These are phyloP conservation scores for Diuraphis noxia DNA, from an alignment of 1,140 invertebrate genomes.

Conservation along the genomic window DNA sequence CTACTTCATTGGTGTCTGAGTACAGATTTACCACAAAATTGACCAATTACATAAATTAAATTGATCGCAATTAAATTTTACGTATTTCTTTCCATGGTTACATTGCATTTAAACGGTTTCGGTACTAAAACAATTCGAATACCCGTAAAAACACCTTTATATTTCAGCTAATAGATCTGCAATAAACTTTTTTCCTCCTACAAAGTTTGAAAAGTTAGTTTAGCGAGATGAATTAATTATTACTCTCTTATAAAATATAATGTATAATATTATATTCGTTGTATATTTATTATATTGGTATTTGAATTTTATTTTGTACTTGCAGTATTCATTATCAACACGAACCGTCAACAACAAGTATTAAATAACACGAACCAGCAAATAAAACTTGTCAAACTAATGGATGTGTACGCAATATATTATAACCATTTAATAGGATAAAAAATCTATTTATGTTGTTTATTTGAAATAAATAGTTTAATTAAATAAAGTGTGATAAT, in stretches of 20 bases:
- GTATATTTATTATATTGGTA: not conserved
- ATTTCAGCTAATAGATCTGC: not conserved
- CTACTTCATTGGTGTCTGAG: not conserved
- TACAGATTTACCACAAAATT: constrained; percentile 31
- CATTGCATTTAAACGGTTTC: not conserved
- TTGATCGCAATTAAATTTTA: constrained; percentile 8
- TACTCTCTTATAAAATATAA: not conserved
- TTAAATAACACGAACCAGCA: not conserved
- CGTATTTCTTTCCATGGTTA: not conserved
- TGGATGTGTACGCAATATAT: not conserved
- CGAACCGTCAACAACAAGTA: not conserved
- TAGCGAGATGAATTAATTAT: not conserved
- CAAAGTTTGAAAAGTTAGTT: not conserved
- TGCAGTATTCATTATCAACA: not conserved
- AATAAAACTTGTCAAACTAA: not conserved
- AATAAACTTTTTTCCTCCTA: not conserved
- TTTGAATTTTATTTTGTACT: not conserved
- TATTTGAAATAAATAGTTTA: not conserved
- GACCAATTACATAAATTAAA: constrained; percentile 27
- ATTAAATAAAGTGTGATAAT: not conserved
- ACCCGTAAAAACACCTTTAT: not conserved
- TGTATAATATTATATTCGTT: not conserved
- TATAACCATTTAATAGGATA: not conserved
- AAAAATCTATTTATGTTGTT: not conserved
- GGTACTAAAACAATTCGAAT: not conserved